Base-by-base conservation (phyloP, 2,888 invertebrate genomes). In the Ganaspis brasiliensis region DNA sequence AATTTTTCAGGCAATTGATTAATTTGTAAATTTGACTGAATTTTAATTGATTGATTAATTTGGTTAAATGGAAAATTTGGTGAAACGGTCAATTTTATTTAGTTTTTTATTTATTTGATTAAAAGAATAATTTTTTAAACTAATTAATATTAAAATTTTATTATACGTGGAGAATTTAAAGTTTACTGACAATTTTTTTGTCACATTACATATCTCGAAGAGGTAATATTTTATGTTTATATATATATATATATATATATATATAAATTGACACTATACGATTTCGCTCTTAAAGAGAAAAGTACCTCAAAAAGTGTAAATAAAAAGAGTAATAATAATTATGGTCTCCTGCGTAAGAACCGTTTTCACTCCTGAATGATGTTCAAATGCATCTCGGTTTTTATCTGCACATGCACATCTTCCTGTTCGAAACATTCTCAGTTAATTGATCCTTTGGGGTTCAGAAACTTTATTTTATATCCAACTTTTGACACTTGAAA, bases 311-410 rank as follows among this genome's bases (percentile, higher is more conserved):
- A n/a, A 45, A 67, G 21, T 5, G 2, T 40, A n/a, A 0, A 63
- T 37, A 21, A 63, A 40, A 63, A 40, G 19, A 63, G 19, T 40
- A 37, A 63, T 40, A 63, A 24, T 63, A 21, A 67, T 67, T 24
- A 45, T 45, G 8, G 24, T n/a, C 67, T 45, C 40, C 45, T 45
- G 40, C 24, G n/a, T 45, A 24, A 67, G 63, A 67, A 63, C 21
- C 37, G 61, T 63, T 45, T 67, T 67, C 40, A 45, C 63, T 67
- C 24, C 21, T 16, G 52, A 52, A 52, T 67, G 24, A 37, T 67
- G n/a, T 67, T 67, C 14, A 67, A 63, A 45, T 40, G 12, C 40
- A 67, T 45, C 9, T 45, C 40, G 0, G 5, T 67, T 67, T 67
- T 45, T 67, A 45, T n/a, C 63, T 37, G 24, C 1, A 40, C 24